phyloP scores from a whole-genome alignment of 2,113 vertebrate species.

The Oncorhynchus gorbuscha region DNA sequence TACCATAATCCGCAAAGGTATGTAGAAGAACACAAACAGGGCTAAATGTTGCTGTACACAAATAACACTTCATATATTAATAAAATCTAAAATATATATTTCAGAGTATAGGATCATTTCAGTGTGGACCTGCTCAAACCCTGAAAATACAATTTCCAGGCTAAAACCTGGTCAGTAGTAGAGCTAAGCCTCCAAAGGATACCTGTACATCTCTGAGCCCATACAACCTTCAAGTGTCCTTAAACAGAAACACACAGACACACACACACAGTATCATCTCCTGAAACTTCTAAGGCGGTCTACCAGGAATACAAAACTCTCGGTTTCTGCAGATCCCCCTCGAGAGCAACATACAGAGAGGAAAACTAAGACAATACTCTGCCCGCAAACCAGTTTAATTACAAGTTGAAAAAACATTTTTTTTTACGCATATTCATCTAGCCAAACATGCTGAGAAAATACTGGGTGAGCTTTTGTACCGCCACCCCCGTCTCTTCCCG shows the following conservation, averaged over 20 bases:
- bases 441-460: slow-evolving; percentile 47
- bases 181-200: slow-evolving; percentile 24
- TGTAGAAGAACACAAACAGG: too few species aligned
- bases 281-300: slow-evolving; percentile 57
- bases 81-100: too few species aligned
- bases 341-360: slow-evolving; percentile 44
- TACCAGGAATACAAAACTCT: slow-evolving; percentile 27
- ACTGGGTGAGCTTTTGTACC: slow-evolving; percentile 37
- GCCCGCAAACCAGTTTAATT: slow-evolving; percentile 58
- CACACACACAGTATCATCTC: slow-evolving; percentile 50
- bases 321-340: slow-evolving; percentile 40
- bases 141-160: neutral
- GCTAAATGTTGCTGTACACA: too few species aligned
- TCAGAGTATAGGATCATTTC: too few species aligned
- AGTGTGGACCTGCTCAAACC: neutral
- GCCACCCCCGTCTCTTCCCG: slow-evolving; percentile 53
- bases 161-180: neutral
- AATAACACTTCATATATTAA: too few species aligned
- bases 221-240: slow-evolving; percentile 57
- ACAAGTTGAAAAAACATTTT: slow-evolving; percentile 30
- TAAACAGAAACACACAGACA: slow-evolving; percentile 54
- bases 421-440: slow-evolving; percentile 51
- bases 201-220: slow-evolving; percentile 37
- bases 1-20: too few species aligned
- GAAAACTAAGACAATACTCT: slow-evolving; percentile 14